Evolutionary conservation across 2,888 invertebrate species (phyloP), one percentile per base, ranked within the genome.

Genomic region (Podotricha telesiphe): DNA sequence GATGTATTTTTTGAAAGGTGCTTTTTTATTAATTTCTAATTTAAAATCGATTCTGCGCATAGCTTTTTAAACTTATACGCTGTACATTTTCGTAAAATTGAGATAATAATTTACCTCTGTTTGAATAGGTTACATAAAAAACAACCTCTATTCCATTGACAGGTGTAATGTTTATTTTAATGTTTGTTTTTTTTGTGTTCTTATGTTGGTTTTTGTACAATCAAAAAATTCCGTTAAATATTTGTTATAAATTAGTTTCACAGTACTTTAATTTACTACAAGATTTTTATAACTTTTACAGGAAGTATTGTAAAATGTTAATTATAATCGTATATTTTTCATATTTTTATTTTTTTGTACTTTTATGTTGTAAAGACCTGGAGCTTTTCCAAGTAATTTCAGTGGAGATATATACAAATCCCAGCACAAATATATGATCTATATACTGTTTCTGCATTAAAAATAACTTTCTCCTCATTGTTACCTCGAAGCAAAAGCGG

Each of bases 1-100:
- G 95, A 94, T 79, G 94, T 94, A 72, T 95, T 95, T 86, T 92
- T 94, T 75, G 94, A 94, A 90, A 94, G 94, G 87, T 94, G 93
- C 83, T 86, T 70, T 28, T 61, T 45, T 42, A 58, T 19, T 50
- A 4, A 10, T 50, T 11, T 48, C 0, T 50, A 13, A 15, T 50
- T 17, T 11, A 0, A 17, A 48, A 47, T 1, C n/a, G 13, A 37
- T n/a, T n/a, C 8, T 34, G 11, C n/a, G 34, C 37, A 37, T 37
- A 37, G 10, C 3, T 6, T 13, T 42, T 3, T 42, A 13, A 42
- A 13, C 1, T 42, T 3, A 13, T 42, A 42, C 13, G 11, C 1
- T 42, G 1, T 42, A 2, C 7, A 13, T 13, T 8, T 37, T 37
- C 11, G 42, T 2, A 13, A 42, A 11, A 42, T 13, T 11, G 13